phyloP scores from a whole-genome alignment of 2,888 invertebrate species.

The Cerceris rybyensis region DNA sequence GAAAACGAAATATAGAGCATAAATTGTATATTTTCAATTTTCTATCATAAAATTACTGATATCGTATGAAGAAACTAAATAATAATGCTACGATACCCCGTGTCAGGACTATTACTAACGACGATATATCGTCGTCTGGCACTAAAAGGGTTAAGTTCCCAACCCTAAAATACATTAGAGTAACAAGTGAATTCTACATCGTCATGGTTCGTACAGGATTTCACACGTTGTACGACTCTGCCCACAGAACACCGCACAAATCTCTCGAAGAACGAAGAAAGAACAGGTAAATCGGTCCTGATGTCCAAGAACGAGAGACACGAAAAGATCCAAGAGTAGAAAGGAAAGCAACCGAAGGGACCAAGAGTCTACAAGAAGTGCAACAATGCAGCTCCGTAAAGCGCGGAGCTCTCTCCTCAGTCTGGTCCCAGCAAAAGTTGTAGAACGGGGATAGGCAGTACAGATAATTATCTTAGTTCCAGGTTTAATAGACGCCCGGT shows the following conservation, averaged over 20 bases:
- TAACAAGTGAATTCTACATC: too few relatives aligned
- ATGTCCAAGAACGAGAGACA: slow-evolving; percentile 23
- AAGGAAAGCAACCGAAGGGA: slow-evolving; percentile 34
- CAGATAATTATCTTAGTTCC: slow-evolving; percentile 80
- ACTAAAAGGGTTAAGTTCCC: too few relatives aligned
- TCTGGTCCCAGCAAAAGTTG: slow-evolving; percentile 28
- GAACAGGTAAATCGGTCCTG: slow-evolving; percentile 38
- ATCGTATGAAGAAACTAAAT: too few relatives aligned
- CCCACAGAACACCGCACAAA: background rate
- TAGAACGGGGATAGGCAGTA: slow-evolving; percentile 52
- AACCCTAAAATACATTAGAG: too few relatives aligned
- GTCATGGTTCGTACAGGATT: background rate
- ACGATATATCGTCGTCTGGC: too few relatives aligned
- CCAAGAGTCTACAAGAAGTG: slow-evolving; percentile 66
- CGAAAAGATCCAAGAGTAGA: slow-evolving; percentile 35
- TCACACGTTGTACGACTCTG: background rate
- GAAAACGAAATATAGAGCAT: too few relatives aligned
- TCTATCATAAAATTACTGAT: too few relatives aligned
- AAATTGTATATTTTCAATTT: too few relatives aligned
- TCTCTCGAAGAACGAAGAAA: slow-evolving; percentile 26
- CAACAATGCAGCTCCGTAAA: slow-evolving; percentile 70
- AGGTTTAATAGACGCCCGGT: slow-evolving; percentile 80
- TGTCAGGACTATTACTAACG: too few relatives aligned
- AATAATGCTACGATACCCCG: too few relatives aligned
- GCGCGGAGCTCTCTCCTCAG: slow-evolving; percentile 39